Percentiles rank a stretch among this genome's conserved stretches.
Evolutionary conservation across 2,888 invertebrate species (phyloP).

Genomic region (Heliconius charithonia): DNA sequence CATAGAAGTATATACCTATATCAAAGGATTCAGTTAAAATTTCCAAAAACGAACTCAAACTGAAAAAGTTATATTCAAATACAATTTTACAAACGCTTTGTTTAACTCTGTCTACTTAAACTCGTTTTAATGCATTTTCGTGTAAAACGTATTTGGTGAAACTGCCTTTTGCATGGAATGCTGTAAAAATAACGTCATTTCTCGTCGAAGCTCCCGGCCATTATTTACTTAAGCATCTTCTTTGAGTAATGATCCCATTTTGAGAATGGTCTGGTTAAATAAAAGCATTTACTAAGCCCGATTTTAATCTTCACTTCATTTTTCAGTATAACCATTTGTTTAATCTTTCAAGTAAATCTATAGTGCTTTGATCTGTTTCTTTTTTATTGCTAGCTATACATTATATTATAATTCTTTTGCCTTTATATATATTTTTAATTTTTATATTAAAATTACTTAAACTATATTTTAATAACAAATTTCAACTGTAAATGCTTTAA

Average conservation of each 20-base stretch:
- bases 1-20: background rate
- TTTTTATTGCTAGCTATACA: background rate
- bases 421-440: background rate
- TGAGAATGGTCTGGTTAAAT: conserved; percentile 29
- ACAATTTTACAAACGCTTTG: conserved; percentile 1
- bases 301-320: conserved; percentile 28
- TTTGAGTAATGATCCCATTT: conserved; percentile 36
- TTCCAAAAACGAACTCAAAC: background rate
- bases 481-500: too few species aligned
- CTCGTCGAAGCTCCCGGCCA: conserved; percentile 18
- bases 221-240: conserved; percentile 31
- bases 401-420: background rate
- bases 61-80: conserved; percentile 5
- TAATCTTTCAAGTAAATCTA: background rate
- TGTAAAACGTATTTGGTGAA: conserved; percentile 14
- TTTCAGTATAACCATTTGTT: conserved; percentile 17
- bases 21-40: background rate
- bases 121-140: conserved; percentile 4
- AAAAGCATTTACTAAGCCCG: conserved; percentile 16
- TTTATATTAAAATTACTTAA: too few species aligned
- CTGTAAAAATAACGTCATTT: conserved; percentile 32
- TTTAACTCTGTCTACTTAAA: conserved; percentile 6
- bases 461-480: too few species aligned
- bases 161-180: conserved; percentile 13
- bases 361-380: background rate